A percentile compares a stretch with the other conserved stretches of the same genome.
These are phyloP conservation scores for Drusus annulatus DNA, from an alignment of 1,140 invertebrate genomes.

Conservation along the genomic window DNA sequence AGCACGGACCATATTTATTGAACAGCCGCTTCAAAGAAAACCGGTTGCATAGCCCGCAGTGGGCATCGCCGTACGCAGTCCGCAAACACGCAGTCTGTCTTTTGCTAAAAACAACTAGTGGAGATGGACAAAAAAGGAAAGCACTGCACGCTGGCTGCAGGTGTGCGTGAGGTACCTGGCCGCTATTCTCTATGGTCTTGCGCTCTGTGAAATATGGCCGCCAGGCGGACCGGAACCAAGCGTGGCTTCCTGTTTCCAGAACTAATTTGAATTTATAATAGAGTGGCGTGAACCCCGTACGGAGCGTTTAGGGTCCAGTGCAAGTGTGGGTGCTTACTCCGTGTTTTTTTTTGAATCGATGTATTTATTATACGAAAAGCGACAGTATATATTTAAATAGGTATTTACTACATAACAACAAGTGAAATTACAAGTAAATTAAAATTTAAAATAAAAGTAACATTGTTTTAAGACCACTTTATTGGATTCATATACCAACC, in stretches of 20 bases:
- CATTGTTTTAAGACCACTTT: too few species aligned
- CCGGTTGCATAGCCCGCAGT: not conserved
- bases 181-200: slow-evolving; percentile 49
- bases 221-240: slow-evolving; percentile 51
- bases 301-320: not conserved
- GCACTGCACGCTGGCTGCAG: not conserved
- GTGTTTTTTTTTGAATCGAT: too few species aligned
- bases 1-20: not conserved
- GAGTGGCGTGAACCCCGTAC: slow-evolving; percentile 14
- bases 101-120: not conserved
- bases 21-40: slow-evolving; percentile 10
- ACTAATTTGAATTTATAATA: slow-evolving; percentile 47
- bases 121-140: slow-evolving; percentile 29
- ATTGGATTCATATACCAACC: too few species aligned
- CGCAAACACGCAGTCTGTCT: not conserved
- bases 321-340: not conserved
- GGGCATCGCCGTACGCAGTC: not conserved
- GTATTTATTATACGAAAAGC: too few species aligned
- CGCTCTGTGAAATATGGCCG: slow-evolving; percentile 49
- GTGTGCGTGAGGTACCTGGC: slow-evolving; percentile 31
- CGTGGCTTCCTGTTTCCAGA: slow-evolving; percentile 57
- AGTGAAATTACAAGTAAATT: too few species aligned
- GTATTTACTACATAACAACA: too few species aligned
- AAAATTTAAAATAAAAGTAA: too few species aligned
- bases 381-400: too few species aligned